Conservation (phyloP, 2,888 invertebrate genomes). For the Plagodis dolabraria region DNA sequence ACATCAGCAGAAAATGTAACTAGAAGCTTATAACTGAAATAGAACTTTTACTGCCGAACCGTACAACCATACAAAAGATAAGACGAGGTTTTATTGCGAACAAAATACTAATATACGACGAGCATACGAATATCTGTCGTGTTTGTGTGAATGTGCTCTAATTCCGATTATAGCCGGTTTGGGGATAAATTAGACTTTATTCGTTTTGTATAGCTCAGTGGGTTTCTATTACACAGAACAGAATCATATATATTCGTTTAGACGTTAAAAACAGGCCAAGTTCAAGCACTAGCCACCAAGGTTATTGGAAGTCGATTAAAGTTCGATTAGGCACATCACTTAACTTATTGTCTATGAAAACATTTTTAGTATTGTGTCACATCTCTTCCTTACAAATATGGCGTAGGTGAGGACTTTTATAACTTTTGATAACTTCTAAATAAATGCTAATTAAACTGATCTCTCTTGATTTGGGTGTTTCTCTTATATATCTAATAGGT, state of each 20-base stretch:
- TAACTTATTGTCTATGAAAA: no score
- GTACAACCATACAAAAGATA: conserved; percentile 21
- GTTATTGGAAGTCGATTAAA: no score
- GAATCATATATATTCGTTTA: neutral
- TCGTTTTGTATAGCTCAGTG: conserved; percentile 31
- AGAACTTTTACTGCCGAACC: conserved; percentile 17
- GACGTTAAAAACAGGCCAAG: no score
- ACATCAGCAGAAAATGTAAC: neutral
- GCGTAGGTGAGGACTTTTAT: no score
- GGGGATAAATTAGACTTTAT: conserved; percentile 33
- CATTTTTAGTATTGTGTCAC: no score
- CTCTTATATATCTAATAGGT: no score
- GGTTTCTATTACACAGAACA: conserved; percentile 21
- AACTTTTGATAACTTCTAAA: no score
- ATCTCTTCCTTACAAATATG: no score
- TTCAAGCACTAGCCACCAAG: no score
- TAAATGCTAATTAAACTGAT: no score
- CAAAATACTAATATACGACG: neutral
- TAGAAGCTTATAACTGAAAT: conserved; percentile 2
- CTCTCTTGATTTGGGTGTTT: no score
- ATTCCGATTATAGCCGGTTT: conserved; percentile 24
- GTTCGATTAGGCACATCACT: no score
- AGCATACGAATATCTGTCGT: conserved; percentile 14
- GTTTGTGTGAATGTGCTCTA: conserved; percentile 30
- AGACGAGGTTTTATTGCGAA: conserved; percentile 24